A percentile compares a stretch with the other conserved stretches of the same genome.
Evolutionary conservation across 1,140 invertebrate species (phyloP).

Genomic region (Pollicipes pollicipes): DNA sequence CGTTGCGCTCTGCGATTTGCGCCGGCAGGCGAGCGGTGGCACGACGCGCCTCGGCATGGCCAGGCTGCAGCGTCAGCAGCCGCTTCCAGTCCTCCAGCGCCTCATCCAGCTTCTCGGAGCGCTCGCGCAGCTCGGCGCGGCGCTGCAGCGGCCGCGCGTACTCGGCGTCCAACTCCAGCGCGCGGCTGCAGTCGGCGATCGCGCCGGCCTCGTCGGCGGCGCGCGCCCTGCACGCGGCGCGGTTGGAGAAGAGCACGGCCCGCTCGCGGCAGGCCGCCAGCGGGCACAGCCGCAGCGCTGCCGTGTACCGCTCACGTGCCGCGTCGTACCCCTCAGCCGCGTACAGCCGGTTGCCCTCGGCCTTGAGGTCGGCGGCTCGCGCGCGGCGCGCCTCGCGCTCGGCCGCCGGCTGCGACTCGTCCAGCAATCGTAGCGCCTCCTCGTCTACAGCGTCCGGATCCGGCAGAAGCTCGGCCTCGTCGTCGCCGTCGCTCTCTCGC

Average conservation of each 20-base stretch:
- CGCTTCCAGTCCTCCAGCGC: constrained; percentile 74
- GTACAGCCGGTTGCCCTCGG: not conserved
- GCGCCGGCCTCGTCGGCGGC: constrained; percentile 29
- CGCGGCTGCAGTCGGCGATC: constrained; percentile 61
- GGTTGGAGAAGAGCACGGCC: not conserved
- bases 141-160: constrained; percentile 62
- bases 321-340: not conserved
- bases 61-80: constrained; percentile 60
- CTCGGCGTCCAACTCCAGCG: constrained; percentile 61
- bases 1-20: constrained; percentile 71
- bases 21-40: constrained; percentile 51
- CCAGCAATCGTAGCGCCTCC: not conserved
- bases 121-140: constrained; percentile 66
- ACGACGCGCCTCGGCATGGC: constrained; percentile 42
- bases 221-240: not conserved
- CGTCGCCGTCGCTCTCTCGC: not conserved
- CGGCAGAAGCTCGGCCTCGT: not conserved
- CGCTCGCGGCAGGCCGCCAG: not conserved
- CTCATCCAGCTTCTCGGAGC: constrained; percentile 71
- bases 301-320: not conserved
- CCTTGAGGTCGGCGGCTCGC: not conserved
- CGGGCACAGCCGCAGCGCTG: not conserved
- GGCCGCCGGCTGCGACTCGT: not conserved
- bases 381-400: not conserved
- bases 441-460: not conserved